Conservation (phyloP, 37 sponge, comb jelly and placozoan species). For the Haliclona indistincta region DNA sequence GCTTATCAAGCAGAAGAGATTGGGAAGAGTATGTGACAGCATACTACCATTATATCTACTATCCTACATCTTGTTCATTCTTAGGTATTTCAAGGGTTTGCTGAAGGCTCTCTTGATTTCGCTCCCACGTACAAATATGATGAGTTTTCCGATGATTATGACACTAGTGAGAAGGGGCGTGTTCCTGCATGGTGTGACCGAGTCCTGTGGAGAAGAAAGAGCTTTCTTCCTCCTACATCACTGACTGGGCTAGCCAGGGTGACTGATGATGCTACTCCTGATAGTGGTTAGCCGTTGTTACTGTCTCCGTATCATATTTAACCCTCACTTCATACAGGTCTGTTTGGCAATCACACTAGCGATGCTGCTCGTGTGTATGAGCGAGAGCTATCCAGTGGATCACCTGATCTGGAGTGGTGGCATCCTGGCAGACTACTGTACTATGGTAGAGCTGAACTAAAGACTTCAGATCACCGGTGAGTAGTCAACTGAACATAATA, state of each 20-base stretch:
- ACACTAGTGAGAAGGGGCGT: slow-evolving; percentile 96
- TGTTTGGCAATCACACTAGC: slow-evolving; percentile 58
- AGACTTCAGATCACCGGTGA: slow-evolving; percentile 98
- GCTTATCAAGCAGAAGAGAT: slow-evolving; percentile 75
- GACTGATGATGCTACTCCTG: neutral
- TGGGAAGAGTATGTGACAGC: slow-evolving; percentile 45
- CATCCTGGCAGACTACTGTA: slow-evolving; percentile 82
- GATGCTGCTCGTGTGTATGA: slow-evolving; percentile 39
- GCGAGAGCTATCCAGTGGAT: slow-evolving; percentile 34
- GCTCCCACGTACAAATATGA: slow-evolving; percentile 99
- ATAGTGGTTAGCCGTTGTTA: neutral
- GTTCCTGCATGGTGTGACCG: slow-evolving; percentile 99
- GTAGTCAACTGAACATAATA: too few species aligned
- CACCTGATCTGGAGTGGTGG: slow-evolving; percentile 57
- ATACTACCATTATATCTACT: neutral
- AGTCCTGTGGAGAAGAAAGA: slow-evolving; percentile 87
- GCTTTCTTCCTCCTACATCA: slow-evolving; percentile 2
- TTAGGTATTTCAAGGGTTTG: slow-evolving; percentile 88
- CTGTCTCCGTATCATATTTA: neutral
- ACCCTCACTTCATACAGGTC: neutral
- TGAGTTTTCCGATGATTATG: slow-evolving; percentile 95
- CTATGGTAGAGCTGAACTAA: slow-evolving; percentile 95
- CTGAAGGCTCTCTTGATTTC: slow-evolving; percentile 88
- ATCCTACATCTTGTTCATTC: neutral
- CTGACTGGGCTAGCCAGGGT: neutral